Conservation (phyloP, 2,888 invertebrate species). For the Congeria kusceri region DNA sequence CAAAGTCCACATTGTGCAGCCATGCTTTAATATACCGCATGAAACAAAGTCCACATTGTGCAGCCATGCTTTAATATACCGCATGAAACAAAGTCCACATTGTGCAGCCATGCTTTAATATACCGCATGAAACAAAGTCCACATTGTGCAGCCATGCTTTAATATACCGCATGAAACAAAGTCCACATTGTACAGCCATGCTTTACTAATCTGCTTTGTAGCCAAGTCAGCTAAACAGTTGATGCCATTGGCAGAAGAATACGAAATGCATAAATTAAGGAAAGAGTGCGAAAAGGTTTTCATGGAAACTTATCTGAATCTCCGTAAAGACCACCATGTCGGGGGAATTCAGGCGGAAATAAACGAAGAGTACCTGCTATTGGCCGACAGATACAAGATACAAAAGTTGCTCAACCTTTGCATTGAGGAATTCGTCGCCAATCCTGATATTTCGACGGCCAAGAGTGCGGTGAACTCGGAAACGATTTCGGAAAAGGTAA, state of each 20-base stretch:
- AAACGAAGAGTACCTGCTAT: conserved; percentile 50
- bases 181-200: no score
- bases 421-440: conserved; percentile 50
- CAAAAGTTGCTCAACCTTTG: conserved; percentile 40
- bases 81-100: no score
- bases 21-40: no score
- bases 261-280: conserved; percentile 44
- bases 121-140: no score
- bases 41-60: no score
- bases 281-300: conserved; percentile 33
- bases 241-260: conserved; percentile 54
- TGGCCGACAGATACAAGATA: conserved; percentile 54
- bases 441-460: conserved; percentile 22
- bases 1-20: no score
- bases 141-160: no score
- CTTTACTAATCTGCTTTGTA: background rate
- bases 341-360: conserved; percentile 35
- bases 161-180: no score
- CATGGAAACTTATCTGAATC: conserved; percentile 15
- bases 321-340: conserved; percentile 36
- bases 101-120: no score
- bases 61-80: no score
- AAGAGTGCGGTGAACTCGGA: conserved; percentile 36
- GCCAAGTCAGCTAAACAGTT: conserved; percentile 56
- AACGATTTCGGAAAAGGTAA: conserved; percentile 47